Evolutionary conservation across 2,113 vertebrate species (phyloP).

Genomic region (Aptenodytes forsteri): DNA sequence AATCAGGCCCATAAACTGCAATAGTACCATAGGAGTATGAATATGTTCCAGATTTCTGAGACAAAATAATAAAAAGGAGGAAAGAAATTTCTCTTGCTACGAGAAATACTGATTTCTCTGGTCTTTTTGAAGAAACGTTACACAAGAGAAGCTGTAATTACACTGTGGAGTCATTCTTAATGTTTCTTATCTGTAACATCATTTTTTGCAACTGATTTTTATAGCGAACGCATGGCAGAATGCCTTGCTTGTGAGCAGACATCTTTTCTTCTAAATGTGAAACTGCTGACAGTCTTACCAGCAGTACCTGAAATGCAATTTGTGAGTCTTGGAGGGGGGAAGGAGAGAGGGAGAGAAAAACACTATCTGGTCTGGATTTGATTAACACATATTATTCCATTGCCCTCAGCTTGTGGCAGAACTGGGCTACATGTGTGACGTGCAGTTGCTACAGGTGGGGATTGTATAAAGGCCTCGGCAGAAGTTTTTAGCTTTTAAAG

Average conservation of each 20-base stretch:
- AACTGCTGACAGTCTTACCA: background rate
- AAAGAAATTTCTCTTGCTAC: background rate
- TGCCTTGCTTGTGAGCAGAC: background rate
- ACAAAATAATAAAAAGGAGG: background rate
- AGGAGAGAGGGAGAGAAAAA: background rate
- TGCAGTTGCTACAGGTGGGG: background rate
- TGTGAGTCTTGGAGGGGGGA: background rate
- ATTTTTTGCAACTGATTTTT: background rate
- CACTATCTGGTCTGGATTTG: background rate
- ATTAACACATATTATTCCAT: background rate
- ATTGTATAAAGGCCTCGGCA: background rate
- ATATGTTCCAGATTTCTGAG: background rate
- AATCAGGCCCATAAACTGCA: background rate
- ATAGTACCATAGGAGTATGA: background rate
- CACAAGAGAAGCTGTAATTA: background rate
- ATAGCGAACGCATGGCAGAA: background rate
- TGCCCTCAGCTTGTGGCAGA: background rate
- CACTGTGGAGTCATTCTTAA: background rate
- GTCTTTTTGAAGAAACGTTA: conserved; percentile 16
- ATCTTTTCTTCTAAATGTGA: background rate
- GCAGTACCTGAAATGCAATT: conserved; percentile 6
- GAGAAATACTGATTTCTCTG: background rate
- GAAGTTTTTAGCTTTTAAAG: background rate
- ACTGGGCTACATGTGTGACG: background rate
- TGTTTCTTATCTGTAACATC: background rate